Conservation (phyloP, 1,140 invertebrate species). For the Aradophagus sp. region DNA sequence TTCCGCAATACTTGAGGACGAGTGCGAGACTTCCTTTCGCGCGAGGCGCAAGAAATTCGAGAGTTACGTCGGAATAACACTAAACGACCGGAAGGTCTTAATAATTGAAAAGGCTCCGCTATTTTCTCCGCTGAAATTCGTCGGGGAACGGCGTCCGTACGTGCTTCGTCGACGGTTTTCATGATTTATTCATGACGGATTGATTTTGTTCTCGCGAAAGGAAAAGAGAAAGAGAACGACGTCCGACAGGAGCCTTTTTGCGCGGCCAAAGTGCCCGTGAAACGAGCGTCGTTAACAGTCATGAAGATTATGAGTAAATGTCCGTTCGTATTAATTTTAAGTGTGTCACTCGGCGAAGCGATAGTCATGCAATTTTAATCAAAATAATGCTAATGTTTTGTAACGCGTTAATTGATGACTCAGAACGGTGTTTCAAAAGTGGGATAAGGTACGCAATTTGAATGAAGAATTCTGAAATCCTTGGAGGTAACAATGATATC, state of each 20-base stretch:
- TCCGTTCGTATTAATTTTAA: background rate
- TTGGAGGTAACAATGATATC: no score
- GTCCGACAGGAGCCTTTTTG: constrained; percentile 17
- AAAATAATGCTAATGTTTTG: no score
- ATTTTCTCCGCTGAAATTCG: constrained; percentile 45
- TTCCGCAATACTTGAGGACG: no score
- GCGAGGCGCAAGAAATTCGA: constrained; percentile 37
- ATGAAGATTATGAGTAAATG: constrained; percentile 14
- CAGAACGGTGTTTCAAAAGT: no score
- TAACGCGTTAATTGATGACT: no score
- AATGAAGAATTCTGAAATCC: no score
- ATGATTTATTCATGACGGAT: constrained; percentile 60
- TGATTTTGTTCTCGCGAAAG: constrained; percentile 38
- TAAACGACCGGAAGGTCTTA: constrained; percentile 52
- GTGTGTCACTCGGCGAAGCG: no score
- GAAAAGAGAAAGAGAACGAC: constrained; percentile 28
- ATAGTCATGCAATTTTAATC: no score
- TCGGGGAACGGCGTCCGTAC: constrained; percentile 27
- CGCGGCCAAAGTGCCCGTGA: constrained; percentile 12
- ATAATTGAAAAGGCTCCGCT: constrained; percentile 42
- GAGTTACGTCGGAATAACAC: constrained; percentile 40
- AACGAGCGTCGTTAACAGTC: constrained; percentile 18
- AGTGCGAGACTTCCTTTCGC: no score
- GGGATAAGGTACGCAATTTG: no score
- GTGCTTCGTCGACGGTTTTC: constrained; percentile 43